Percentiles rank a stretch among this genome's conserved stretches.
These are phyloP conservation scores for Lophius piscatorius DNA, from an alignment of 2,113 vertebrate species.

Conservation along the genomic window DNA sequence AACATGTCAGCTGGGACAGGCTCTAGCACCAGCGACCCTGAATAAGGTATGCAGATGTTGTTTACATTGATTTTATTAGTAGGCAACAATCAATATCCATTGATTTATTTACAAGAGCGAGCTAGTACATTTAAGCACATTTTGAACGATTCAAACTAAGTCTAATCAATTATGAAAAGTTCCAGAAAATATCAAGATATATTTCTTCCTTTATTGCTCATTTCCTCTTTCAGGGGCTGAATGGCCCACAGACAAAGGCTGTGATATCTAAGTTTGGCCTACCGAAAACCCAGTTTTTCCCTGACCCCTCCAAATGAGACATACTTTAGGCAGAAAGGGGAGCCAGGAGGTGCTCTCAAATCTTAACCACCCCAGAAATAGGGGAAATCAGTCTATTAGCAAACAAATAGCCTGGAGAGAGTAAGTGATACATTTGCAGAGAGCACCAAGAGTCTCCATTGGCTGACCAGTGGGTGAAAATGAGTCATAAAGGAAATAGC, in stretches of 20 bases:
- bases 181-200: no score
- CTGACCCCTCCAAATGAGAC: background rate
- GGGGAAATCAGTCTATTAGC: conserved; percentile 42
- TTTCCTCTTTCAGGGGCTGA: conserved; percentile 29
- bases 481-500: conserved; percentile 14
- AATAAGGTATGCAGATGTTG: no score
- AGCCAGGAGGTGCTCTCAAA: conserved; percentile 24
- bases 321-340: conserved; percentile 16
- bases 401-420: conserved; percentile 18
- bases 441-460: conserved; percentile 12
- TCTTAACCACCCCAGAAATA: conserved; percentile 24
- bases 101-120: no score
- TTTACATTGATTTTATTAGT: no score
- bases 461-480: conserved; percentile 5
- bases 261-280: no score
- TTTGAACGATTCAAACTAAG: no score
- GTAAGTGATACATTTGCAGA: conserved; percentile 22
- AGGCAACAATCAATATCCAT: no score
- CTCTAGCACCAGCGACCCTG: no score
- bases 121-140: no score
- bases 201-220: conserved; percentile 17
- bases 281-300: conserved; percentile 38
- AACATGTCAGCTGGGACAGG: no score
- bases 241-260: conserved; percentile 17
- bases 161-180: no score